Percentiles rank a stretch among this genome's conserved stretches.
These are phyloP conservation scores for Enoplolaimus lenunculus DNA, from an alignment of 2,888 invertebrate genomes.

Conservation along the genomic window DNA sequence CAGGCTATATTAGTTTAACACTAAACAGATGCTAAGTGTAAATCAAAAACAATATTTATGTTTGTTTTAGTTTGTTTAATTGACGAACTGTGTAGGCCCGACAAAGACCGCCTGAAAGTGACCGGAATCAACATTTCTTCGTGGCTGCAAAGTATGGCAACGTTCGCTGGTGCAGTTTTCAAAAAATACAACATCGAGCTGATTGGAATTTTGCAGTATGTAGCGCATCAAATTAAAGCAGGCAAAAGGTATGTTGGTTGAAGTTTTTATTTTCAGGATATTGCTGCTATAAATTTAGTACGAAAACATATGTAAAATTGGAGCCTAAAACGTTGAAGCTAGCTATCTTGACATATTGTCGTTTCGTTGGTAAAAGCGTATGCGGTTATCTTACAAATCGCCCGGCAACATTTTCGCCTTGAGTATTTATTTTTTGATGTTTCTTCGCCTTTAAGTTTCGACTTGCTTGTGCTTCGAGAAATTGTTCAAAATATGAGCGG, in stretches of 20 bases:
- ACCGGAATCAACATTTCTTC: conserved; percentile 74
- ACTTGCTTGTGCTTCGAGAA: conserved; percentile 72
- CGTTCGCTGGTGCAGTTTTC: conserved; percentile 86
- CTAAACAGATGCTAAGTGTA: too few species aligned
- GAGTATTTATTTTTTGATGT: too few species aligned
- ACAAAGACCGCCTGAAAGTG: conserved; percentile 58
- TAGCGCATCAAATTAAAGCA: conserved; percentile 86
- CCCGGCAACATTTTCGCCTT: too few species aligned
- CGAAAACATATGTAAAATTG: too few species aligned
- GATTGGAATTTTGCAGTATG: conserved; percentile 83
- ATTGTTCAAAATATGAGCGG: conserved; percentile 99
- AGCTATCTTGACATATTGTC: too few species aligned
- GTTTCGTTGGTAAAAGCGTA: too few species aligned
- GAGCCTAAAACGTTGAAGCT: too few species aligned
- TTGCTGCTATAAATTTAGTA: conserved; percentile 4
- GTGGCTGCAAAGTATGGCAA: conserved; percentile 53
- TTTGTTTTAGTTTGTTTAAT: conserved; percentile 61
- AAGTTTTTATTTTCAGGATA: not conserved
- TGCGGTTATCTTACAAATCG: too few species aligned
- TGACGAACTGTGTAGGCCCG: conserved; percentile 67
- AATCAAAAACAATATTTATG: too few species aligned
- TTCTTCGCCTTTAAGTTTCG: conserved; percentile 60
- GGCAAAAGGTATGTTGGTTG: conserved; percentile 61
- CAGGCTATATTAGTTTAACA: too few species aligned
- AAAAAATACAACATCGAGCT: conserved; percentile 94